Evolutionary conservation across 2,888 invertebrate genomes (phyloP).

Genomic region (Teleiodes luculella): DNA sequence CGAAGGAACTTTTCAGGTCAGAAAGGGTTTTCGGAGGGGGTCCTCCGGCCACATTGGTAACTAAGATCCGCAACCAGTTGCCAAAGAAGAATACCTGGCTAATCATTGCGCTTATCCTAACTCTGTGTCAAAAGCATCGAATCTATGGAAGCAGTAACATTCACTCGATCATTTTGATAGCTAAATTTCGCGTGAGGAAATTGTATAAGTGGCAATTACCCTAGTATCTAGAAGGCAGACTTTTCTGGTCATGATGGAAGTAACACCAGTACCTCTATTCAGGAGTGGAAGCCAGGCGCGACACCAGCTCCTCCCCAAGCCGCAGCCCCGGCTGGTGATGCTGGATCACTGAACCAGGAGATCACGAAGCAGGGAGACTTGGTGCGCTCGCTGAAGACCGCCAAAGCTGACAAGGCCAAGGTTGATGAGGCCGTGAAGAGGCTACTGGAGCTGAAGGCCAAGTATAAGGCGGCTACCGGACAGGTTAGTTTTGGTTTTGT

Average conservation of each 20-base stretch:
- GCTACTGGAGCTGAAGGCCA: slow-evolving; percentile 82
- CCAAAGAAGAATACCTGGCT: no score
- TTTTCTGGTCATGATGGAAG: no score
- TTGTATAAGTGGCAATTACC: background rate
- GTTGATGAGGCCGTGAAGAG: slow-evolving; percentile 61
- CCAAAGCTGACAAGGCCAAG: slow-evolving; percentile 80
- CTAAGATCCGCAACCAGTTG: no score
- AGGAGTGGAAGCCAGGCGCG: slow-evolving; percentile 37
- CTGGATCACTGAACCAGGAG: slow-evolving; percentile 28
- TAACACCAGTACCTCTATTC: background rate
- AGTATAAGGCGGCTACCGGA: slow-evolving; percentile 80
- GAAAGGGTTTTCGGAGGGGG: no score
- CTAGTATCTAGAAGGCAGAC: no score
- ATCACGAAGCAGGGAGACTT: slow-evolving; percentile 81
- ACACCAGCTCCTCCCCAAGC: slow-evolving; percentile 20
- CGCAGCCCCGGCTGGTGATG: slow-evolving; percentile 25
- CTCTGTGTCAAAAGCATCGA: no score
- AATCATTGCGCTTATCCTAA: no score
- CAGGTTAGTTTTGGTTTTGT: slow-evolving; percentile 32
- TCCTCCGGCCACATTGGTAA: no score
- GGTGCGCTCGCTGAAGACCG: slow-evolving; percentile 83
- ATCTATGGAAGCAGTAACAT: no score
- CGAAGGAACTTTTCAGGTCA: no score
- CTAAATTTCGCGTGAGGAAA: background rate
- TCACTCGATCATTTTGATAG: no score